Conservation (phyloP, 2,888 invertebrate species). For the Trileptium ribeirensis region DNA sequence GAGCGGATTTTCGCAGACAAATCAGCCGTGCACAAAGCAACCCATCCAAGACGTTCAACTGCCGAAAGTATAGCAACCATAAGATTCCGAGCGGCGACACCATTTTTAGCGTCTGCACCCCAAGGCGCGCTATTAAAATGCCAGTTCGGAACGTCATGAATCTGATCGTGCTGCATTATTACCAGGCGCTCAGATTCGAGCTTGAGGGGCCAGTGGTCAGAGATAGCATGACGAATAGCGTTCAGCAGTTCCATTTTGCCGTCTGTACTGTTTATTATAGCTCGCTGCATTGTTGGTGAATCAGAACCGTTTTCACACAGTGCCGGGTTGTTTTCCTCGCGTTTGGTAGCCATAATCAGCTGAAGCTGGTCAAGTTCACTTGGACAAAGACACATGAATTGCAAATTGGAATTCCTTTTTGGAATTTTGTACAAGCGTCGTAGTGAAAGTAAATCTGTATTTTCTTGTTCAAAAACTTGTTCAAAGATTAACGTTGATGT, state of each 20-base stretch:
- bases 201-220: not conserved
- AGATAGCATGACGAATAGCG: not conserved
- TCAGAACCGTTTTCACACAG: too few relatives aligned
- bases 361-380: not conserved
- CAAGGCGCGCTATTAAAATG: not conserved
- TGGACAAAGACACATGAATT: not conserved
- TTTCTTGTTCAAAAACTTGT: not conserved
- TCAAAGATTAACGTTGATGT: not conserved
- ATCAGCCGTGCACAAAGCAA: not conserved
- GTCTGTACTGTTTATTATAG: not conserved
- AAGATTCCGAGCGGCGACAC: not conserved
- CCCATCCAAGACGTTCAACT: not conserved
- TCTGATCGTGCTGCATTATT: not conserved
- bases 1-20: not conserved
- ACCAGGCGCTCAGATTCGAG: not conserved
- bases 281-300: not conserved
- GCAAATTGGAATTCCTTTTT: too few relatives aligned
- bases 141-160: not conserved
- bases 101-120: not conserved
- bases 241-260: not conserved
- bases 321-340: too few relatives aligned
- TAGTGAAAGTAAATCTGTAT: not conserved
- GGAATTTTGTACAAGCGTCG: too few relatives aligned
- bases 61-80: not conserved
- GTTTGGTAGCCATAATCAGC: not conserved